Base-by-base conservation (phyloP, 2,113 vertebrate genomes). In the Setophaga kirtlandii region DNA sequence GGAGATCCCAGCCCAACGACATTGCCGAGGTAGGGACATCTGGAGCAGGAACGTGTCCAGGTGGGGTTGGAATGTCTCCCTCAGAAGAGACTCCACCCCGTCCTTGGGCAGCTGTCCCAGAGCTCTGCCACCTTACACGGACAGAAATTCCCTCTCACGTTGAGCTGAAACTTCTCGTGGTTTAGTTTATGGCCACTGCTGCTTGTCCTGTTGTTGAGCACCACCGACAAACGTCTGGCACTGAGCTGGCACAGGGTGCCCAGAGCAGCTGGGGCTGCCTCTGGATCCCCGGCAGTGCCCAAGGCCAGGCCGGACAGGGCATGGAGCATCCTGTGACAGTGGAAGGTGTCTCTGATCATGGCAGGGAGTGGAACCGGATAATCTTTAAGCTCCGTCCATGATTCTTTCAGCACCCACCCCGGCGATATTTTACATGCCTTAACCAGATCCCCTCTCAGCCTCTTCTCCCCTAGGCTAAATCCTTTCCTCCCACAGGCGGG, bases 311-410 rank as follows among this genome's bases (percentile, higher is more conserved):
- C 19, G 52, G 60, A 75, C 6, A 0, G 23, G 30, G 3, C 15
- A 27, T 33, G 59, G 52, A 74, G 22, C 52, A 23, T 0, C 2
- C 15, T 12, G 44, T 5, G 5, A 2, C 1, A 12, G 27, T 2
- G 3, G 19, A 28, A 59, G 2, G 14, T 1, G 31, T 33, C 67
- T 3, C 41, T 49, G 30, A 3, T 23, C 9, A 27, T 3, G 17
- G 14, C 17, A 27, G 3, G 35, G 5, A 8, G 2, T n/a, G 28
- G 10, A 37, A 47, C 4, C 3, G 30, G 24, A 63, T 10, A 4
- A 31, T 14, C n/a, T 49, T 39, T 3, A 28, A 35, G 5, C 21
- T 52, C 56, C 42, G 9, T 37, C 31, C 58, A 27, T 17, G 35
- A 60, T 37, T 60, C 35, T 37, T 60, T 12, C 17, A 8, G 35